A percentile compares a stretch with the other conserved stretches of the same genome.
Evolutionary conservation across 2,888 invertebrate species (phyloP).

Genomic region (Drosophila recens): DNA sequence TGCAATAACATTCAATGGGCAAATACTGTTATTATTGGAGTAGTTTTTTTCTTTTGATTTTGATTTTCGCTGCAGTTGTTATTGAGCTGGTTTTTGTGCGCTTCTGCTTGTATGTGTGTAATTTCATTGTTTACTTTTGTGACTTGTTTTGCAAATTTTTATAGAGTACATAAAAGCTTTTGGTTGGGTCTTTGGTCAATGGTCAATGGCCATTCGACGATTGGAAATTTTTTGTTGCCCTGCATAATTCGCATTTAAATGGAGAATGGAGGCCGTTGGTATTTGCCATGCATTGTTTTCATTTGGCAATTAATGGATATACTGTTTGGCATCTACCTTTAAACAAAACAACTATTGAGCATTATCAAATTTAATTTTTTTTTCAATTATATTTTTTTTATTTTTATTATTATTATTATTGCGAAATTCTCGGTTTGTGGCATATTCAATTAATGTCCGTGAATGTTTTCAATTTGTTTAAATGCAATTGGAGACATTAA

Average conservation of each 20-base stretch:
- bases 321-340: constrained; percentile 59
- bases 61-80: constrained; percentile 32
- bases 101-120: constrained; percentile 20
- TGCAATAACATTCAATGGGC: constrained; percentile 79
- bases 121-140: constrained; percentile 67
- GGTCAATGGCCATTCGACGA: constrained; percentile 33
- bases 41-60: constrained; percentile 38
- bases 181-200: constrained; percentile 36
- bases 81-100: constrained; percentile 53
- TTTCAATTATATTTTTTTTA: constrained; percentile 11
- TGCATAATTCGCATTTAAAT: constrained; percentile 50
- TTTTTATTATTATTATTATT: constrained; percentile 14
- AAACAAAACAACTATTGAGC: constrained; percentile 56
- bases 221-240: constrained; percentile 12
- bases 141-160: constrained; percentile 68
- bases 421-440: constrained; percentile 42
- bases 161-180: constrained; percentile 73
- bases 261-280: constrained; percentile 8
- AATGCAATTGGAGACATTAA: constrained; percentile 44
- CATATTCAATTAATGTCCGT: constrained; percentile 53
- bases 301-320: constrained; percentile 72
- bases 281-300: constrained; percentile 44
- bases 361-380: constrained; percentile 61
- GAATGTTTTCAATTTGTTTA: constrained; percentile 58
- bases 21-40: constrained; percentile 73